These are phyloP conservation scores for Melipona beecheii DNA, from an alignment of 2,888 invertebrate species.

Conservation along the genomic window DNA sequence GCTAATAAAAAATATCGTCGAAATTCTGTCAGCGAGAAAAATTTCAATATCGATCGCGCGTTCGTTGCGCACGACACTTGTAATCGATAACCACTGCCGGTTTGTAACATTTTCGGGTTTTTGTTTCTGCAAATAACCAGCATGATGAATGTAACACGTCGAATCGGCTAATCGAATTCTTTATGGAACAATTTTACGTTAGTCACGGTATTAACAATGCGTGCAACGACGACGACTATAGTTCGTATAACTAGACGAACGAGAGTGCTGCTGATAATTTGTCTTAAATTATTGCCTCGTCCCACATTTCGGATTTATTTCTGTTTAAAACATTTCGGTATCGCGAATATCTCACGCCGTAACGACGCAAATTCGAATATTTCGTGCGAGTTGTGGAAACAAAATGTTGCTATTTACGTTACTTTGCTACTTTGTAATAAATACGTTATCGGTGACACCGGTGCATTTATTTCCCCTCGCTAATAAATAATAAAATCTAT, in stretches of 20 bases:
- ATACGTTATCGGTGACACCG: no score
- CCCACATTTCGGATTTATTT: not conserved
- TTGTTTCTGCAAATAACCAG: not conserved
- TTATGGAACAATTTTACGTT: not conserved
- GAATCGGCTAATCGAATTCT: not conserved
- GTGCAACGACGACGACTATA: not conserved
- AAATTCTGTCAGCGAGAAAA: not conserved
- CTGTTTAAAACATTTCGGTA: not conserved
- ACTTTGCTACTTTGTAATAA: not conserved
- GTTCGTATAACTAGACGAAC: not conserved
- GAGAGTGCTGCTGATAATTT: not conserved
- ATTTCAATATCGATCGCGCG: not conserved
- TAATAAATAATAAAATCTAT: not conserved
- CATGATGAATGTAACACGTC: not conserved
- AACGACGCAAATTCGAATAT: not conserved
- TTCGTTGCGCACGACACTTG: no score
- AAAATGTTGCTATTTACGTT: not conserved
- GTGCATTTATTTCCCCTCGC: not conserved
- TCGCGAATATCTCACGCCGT: not conserved
- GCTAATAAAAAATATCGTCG: not conserved
- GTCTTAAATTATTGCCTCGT: not conserved
- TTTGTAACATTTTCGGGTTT: no score
- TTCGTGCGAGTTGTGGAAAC: not conserved
- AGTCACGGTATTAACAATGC: not conserved
- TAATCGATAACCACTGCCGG: no score